Evolutionary conservation across 2,888 invertebrate genomes (phyloP), one percentile per base, ranked within the genome.

Genomic region (Anthrax anthrax): DNA sequence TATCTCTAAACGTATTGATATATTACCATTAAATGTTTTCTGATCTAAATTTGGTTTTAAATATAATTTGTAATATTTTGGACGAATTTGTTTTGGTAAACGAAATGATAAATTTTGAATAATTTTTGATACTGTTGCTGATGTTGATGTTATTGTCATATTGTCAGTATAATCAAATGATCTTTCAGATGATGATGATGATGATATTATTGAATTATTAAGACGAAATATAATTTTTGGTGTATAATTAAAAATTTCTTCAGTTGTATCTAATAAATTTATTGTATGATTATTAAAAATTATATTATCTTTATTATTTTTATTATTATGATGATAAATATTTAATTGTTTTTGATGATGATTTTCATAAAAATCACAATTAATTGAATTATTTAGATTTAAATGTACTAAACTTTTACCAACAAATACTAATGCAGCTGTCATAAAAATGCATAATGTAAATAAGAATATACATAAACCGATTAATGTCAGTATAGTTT

Each of bases 41-140:
- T 65, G 65, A 14, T 67, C 64, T 42, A 85, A 69, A 58, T 81
- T 70, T 0, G 84, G 83, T 46, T 75, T 70, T 44, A 84, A 63
- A 16, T 69, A 72, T 6, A 85, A 60, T 46, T 80, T 75, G 57
- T 85, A 85, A 48, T 74, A 73, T 4, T 72, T 51, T 0, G 84
- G 83, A 16, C 65, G 63, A 1, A 80, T 70, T 42, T 74, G 70
- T 10, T 65, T 62, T 1, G 81, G 76, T 42, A 85, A 64, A 38
- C 82, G 73, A 52, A 69, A 72, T 16, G 62, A 57, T 39, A 71
- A 49, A 37, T 67, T 62, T 1, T 63, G 50, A 17, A 65, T 51
- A 13, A 63, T 52, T 48, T 64, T 64, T 17, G 66, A 67, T n/a
- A 61, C 57, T 27, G 57, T 56, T 51, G 23, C 8, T 9, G 12